Evolutionary conservation across 2,888 invertebrate genomes (phyloP).

Genomic region (Hypolimnas misippus): DNA sequence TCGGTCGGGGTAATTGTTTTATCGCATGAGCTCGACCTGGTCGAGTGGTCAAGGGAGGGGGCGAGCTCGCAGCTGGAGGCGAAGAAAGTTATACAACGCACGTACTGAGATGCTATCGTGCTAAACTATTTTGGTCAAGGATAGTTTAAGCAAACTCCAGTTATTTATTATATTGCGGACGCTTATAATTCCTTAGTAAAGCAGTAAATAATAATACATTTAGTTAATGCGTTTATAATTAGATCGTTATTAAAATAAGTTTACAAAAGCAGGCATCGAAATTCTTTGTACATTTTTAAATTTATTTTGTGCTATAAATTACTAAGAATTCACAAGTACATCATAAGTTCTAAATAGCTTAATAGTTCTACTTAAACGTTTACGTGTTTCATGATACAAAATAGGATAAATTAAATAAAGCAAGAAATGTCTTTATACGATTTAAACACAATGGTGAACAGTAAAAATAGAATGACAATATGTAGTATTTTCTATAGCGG

Average conservation of each 20-base stretch:
- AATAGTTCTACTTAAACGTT: no score
- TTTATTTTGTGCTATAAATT: no score
- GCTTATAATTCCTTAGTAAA: conserved; percentile 3
- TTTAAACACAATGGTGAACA: background rate
- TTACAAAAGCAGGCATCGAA: no score
- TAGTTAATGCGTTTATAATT: background rate
- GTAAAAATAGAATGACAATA: background rate
- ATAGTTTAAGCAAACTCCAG: conserved; percentile 68
- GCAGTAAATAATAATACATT: background rate
- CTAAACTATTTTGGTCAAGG: conserved; percentile 70
- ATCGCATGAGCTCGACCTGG: conserved; percentile 80
- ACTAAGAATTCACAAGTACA: no score
- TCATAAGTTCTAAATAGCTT: no score
- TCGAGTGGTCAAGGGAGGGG: conserved; percentile 50
- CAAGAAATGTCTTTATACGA: background rate
- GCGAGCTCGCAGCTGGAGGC: conserved; percentile 51
- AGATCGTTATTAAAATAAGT: background rate
- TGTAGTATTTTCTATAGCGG: background rate
- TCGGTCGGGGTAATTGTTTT: conserved; percentile 81
- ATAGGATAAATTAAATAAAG: background rate
- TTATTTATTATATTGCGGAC: conserved; percentile 22
- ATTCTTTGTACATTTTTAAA: no score
- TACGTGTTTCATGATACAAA: no score
- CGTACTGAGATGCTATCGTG: conserved; percentile 70
- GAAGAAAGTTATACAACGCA: conserved; percentile 64